Conservation (phyloP, 2,797 vertebrate genomes). For the Crenuchus spilurus region DNA sequence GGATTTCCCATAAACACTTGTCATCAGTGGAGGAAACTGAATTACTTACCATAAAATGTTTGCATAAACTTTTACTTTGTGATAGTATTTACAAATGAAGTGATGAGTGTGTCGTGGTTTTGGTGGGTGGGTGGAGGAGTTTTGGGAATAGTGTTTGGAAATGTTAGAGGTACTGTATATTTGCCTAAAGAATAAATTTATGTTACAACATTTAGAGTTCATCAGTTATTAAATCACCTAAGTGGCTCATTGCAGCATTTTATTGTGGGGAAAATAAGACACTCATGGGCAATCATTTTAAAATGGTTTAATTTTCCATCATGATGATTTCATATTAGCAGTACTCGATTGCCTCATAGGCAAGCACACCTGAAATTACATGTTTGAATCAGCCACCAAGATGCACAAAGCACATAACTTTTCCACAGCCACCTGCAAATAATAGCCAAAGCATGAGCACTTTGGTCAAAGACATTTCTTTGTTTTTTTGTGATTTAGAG, state of each 20-base stretch:
- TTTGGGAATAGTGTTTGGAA: neutral
- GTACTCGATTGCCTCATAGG: constrained; percentile 12
- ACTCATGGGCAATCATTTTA: neutral
- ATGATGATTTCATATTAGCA: constrained; percentile 33
- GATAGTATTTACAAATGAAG: neutral
- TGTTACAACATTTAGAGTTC: neutral
- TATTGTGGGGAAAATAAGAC: neutral
- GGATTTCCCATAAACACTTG: neutral
- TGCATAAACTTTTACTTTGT: neutral
- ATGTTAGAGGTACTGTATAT: neutral
- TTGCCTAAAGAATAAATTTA: neutral
- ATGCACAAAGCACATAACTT: constrained; percentile 17
- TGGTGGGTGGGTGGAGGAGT: neutral
- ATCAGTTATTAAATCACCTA: neutral
- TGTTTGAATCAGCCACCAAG: constrained; percentile 20
- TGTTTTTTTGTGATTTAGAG: constrained; percentile 1
- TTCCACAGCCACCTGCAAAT: constrained; percentile 33
- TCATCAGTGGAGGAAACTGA: no score
- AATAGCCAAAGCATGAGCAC: neutral
- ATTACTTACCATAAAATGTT: neutral
- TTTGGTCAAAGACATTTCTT: constrained; percentile 6
- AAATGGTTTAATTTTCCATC: constrained; percentile 33
- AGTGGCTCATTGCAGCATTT: neutral
- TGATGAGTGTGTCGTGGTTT: neutral
- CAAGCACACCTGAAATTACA: constrained; percentile 21